Conservation (phyloP, 1,140 invertebrate genomes). For the Drosophila lowei region DNA sequence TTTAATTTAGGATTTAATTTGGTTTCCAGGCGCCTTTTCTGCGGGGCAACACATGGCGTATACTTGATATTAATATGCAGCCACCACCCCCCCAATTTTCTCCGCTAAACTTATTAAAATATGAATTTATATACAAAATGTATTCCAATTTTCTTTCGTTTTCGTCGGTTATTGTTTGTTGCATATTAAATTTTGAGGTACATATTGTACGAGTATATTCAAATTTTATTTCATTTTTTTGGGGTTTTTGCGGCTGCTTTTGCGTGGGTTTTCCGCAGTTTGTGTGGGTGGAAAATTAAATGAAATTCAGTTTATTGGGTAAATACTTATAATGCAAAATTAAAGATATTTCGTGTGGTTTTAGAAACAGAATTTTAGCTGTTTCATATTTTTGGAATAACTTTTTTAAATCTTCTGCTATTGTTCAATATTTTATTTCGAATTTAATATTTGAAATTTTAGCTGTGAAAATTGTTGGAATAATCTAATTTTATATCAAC, state of each 20-base stretch:
- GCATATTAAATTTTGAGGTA: slow-evolving; percentile 55
- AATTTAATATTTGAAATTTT: too few relatives aligned
- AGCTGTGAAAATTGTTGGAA: too few relatives aligned
- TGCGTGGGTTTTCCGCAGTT: background rate
- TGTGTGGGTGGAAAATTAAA: slow-evolving; percentile 7
- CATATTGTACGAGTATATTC: background rate
- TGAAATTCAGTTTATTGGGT: slow-evolving; percentile 3
- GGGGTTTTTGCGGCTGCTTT: slow-evolving; percentile 11
- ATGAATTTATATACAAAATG: slow-evolving; percentile 29
- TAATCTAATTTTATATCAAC: too few relatives aligned
- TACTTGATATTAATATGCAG: slow-evolving; percentile 54
- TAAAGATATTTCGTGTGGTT: slow-evolving; percentile 1
- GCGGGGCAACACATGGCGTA: slow-evolving; percentile 69
- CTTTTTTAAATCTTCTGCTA: slow-evolving; percentile 10
- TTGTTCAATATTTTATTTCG: background rate
- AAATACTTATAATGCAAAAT: background rate
- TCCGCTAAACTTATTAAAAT: slow-evolving; percentile 64
- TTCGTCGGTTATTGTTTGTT: slow-evolving; percentile 22
- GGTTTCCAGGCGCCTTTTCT: slow-evolving; percentile 23
- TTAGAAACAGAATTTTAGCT: background rate
- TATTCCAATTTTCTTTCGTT: slow-evolving; percentile 44
- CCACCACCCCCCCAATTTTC: slow-evolving; percentile 42
- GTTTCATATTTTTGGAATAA: too few relatives aligned
- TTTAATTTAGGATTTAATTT: slow-evolving; percentile 75
- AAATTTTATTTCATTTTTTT: slow-evolving; percentile 41